phyloP scores from a whole-genome alignment of 1,140 invertebrate species.

The Adelges cooleyi region DNA sequence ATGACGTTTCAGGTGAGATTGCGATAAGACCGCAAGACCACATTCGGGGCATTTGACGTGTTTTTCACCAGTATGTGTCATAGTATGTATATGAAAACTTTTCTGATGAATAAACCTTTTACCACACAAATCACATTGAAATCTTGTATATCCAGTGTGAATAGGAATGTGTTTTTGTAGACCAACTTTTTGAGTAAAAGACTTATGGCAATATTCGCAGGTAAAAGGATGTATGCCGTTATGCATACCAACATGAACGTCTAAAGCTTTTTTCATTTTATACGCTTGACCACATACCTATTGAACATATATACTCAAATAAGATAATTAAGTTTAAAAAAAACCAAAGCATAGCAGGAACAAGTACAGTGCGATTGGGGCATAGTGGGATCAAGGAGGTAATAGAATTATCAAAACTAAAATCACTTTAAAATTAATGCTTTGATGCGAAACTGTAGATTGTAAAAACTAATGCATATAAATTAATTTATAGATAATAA shows the following conservation, averaged over 20 bases:
- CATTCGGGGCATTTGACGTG: constrained; percentile 49
- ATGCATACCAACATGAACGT: constrained; percentile 52
- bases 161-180: constrained; percentile 53
- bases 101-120: constrained; percentile 33
- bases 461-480: too few species aligned
- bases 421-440: too few species aligned
- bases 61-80: constrained; percentile 51
- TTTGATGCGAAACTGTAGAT: too few species aligned
- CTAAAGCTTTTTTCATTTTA: constrained; percentile 32
- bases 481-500: too few species aligned
- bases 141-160: constrained; percentile 47
- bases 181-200: constrained; percentile 56
- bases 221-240: constrained; percentile 57
- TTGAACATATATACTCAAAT: neutral
- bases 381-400: too few species aligned
- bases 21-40: constrained; percentile 46
- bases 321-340: neutral
- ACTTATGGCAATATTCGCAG: constrained; percentile 64
- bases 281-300: constrained; percentile 47
- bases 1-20: constrained; percentile 53
- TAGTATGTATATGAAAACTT: constrained; percentile 50
- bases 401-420: too few species aligned
- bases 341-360: neutral
- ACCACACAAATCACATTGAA: constrained; percentile 31
- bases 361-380: too few species aligned